Percentiles rank a stretch among this genome's conserved stretches.
These are phyloP conservation scores for Criorhina ranunculi DNA, from an alignment of 2,888 invertebrate species.

Conservation along the genomic window DNA sequence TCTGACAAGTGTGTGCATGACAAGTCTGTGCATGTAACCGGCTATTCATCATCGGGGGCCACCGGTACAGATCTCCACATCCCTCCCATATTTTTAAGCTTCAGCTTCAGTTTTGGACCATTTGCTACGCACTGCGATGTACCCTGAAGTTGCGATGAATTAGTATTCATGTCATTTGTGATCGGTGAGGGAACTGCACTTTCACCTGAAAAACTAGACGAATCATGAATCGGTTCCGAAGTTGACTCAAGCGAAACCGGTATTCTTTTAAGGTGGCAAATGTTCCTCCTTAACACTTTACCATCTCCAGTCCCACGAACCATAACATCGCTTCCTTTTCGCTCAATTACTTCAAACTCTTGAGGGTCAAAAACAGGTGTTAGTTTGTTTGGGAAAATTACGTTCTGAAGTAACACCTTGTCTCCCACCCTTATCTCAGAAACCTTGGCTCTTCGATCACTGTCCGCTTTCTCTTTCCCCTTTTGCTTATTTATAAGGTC, in stretches of 20 bases:
- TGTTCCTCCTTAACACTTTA: no score
- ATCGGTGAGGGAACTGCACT: no score
- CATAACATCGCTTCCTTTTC: no score
- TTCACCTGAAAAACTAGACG: no score
- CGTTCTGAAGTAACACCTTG: background rate
- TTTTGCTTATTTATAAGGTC: background rate
- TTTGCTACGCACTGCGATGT: slow-evolving; percentile 10
- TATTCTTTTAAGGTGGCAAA: no score
- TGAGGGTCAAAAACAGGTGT: background rate
- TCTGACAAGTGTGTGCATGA: no score
- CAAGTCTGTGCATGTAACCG: no score
- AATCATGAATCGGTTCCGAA: no score
- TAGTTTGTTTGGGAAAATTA: background rate
- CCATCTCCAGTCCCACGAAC: no score
- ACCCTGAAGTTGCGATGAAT: slow-evolving; percentile 12
- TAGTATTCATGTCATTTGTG: background rate
- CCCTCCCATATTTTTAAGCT: slow-evolving; percentile 23
- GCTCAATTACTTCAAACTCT: no score
- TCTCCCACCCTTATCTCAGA: background rate
- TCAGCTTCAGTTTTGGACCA: slow-evolving; percentile 11
- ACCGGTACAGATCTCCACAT: slow-evolving; percentile 3
- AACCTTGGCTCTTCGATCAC: background rate
- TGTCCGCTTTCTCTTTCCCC: background rate
- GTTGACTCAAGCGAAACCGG: no score
- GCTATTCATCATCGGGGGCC: no score